Conservation (phyloP, 2,113 vertebrate genomes). For the Scytalopus superciliaris region DNA sequence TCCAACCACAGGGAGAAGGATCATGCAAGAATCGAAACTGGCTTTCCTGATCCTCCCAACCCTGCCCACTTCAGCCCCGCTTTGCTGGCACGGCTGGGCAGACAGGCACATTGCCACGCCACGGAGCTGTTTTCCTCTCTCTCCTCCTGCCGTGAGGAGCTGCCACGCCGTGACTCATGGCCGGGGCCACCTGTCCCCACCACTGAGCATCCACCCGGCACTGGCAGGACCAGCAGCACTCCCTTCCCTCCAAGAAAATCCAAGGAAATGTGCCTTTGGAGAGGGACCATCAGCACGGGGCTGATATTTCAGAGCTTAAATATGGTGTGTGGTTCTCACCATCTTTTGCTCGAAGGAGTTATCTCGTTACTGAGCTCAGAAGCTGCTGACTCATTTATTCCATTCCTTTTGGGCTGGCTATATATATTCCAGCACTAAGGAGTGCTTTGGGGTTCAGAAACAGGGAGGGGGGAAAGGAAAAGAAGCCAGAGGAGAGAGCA, state of each 20-base stretch:
- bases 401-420: neutral
- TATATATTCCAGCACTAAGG: neutral
- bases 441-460: neutral
- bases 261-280: neutral
- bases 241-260: neutral
- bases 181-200: neutral
- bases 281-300: neutral
- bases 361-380: neutral
- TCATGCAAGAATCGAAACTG: fast-evolving
- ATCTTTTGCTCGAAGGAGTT: neutral
- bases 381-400: conserved; percentile 25
- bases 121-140: neutral
- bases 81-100: neutral
- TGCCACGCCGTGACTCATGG: neutral
- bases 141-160: neutral
- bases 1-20: fast-evolving
- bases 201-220: fast-evolving
- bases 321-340: neutral
- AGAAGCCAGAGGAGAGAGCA: neutral
- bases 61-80: fast-evolving
- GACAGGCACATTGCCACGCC: neutral
- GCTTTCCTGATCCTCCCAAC: neutral
- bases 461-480: neutral
- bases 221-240: neutral
- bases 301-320: neutral